phyloP scores from a whole-genome alignment of 2,797 vertebrate genomes.

The Leptodactylus fallax region DNA sequence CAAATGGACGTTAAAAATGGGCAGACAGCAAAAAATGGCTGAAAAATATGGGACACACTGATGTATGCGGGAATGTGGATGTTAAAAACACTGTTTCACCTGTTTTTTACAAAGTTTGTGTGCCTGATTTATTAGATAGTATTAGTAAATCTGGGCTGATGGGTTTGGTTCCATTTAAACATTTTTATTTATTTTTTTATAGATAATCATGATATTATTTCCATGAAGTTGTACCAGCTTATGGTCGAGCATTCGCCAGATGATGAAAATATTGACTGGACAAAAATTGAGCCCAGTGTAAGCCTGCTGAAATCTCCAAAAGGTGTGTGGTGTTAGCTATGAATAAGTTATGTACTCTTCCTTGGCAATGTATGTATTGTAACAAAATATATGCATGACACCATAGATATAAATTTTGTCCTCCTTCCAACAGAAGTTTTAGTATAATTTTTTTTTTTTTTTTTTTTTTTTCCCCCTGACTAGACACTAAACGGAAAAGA shows the following conservation, averaged over 20 bases:
- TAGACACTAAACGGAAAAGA: no score
- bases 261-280: conserved; percentile 94
- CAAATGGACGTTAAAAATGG: no score
- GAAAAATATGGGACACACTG: no score
- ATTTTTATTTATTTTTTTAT: conserved; percentile 37
- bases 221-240: conserved; percentile 98
- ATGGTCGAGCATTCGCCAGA: conserved; percentile 94
- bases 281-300: conserved; percentile 95
- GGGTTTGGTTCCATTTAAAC: neutral
- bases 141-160: neutral
- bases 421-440: no score
- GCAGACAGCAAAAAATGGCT: no score
- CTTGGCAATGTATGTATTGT: neutral
- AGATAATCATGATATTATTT: conserved; percentile 99
- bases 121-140: neutral
- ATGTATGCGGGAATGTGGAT: no score
- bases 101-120: no score
- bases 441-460: no score
- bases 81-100: no score
- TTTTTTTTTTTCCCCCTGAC: no score
- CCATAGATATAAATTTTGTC: neutral
- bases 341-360: no score
- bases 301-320: conserved; percentile 94
- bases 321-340: conserved; percentile 75
- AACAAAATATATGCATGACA: neutral